phyloP scores from a whole-genome alignment of 1,140 invertebrate species.

The Coenobita brevimanus region DNA sequence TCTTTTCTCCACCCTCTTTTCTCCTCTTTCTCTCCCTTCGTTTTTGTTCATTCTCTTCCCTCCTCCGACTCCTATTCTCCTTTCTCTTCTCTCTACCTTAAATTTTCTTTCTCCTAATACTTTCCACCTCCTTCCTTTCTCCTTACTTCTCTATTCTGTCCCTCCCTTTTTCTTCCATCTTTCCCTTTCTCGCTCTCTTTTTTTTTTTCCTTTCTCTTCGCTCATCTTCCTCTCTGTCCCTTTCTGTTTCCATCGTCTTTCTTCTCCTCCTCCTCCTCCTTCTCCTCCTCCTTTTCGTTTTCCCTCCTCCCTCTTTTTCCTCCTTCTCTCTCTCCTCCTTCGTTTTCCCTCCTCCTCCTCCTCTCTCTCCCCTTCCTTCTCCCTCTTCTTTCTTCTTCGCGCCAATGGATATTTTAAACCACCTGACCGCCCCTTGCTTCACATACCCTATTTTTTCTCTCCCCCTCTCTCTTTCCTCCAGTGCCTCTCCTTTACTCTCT shows the following conservation, averaged over 20 bases:
- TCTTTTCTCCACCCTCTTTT: not conserved
- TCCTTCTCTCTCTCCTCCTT: not conserved
- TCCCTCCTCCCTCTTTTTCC: not conserved
- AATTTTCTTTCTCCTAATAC: too few species aligned
- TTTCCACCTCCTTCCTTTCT: not conserved
- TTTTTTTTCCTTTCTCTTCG: too few species aligned
- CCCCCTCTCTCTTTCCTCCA: too few species aligned
- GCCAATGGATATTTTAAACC: too few species aligned
- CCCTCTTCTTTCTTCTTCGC: slow-evolving; percentile 1
- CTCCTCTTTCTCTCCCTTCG: not conserved
- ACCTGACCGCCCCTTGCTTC: too few species aligned
- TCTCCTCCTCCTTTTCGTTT: not conserved
- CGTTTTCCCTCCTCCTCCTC: not conserved
- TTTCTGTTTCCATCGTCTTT: not conserved
- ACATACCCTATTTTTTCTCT: too few species aligned
- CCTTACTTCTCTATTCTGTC: not conserved
- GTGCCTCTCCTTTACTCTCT: too few species aligned
- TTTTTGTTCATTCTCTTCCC: not conserved
- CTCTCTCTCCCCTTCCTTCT: not conserved
- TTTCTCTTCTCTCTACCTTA: too few species aligned
- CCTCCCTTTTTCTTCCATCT: not conserved
- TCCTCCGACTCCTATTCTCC: too few species aligned
- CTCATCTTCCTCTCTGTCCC: not conserved
- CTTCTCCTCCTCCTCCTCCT: not conserved
- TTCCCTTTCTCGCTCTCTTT: too few species aligned